phyloP scores from a whole-genome alignment of 2,888 invertebrate species.

The Drosophila anomelani region DNA sequence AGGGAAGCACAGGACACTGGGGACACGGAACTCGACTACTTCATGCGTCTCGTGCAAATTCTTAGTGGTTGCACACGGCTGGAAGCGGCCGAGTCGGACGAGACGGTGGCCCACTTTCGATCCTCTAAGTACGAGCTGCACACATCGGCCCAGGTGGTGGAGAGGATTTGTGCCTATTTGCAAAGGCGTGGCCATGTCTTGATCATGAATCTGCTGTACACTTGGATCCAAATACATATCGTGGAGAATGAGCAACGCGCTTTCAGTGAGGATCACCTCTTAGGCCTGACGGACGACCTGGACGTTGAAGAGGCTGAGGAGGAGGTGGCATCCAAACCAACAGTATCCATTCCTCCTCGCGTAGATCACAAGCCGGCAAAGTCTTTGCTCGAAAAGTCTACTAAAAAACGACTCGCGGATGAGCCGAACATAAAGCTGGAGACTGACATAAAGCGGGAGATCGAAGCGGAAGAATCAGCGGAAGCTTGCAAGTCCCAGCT shows the following conservation, averaged over 20 bases:
- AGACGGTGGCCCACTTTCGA: conserved; percentile 85
- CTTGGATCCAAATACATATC: conserved; percentile 88
- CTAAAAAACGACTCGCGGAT: conserved; percentile 63
- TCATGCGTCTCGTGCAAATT: conserved; percentile 83
- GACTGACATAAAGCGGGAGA: conserved; percentile 68
- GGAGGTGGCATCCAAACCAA: conserved; percentile 9
- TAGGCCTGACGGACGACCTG: conserved; percentile 61
- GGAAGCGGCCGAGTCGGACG: conserved; percentile 81
- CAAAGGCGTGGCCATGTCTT: conserved; percentile 89
- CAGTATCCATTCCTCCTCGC: conserved; percentile 19
- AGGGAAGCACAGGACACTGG: conserved; percentile 70
- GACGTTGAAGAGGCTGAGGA: conserved; percentile 59
- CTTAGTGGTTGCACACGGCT: conserved; percentile 80
- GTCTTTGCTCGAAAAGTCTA: conserved; percentile 29
- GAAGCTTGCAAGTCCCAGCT: conserved; percentile 31
- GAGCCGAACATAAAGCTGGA: conserved; percentile 66
- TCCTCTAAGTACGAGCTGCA: conserved; percentile 90
- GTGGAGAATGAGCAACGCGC: conserved; percentile 84
- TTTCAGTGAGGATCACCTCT: conserved; percentile 75
- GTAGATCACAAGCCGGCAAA: conserved; percentile 45
- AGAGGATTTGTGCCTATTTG: conserved; percentile 87
- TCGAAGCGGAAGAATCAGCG: conserved; percentile 33
- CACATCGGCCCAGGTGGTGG: conserved; percentile 88
- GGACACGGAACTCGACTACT: conserved; percentile 80
- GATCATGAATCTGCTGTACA: conserved; percentile 88